A percentile compares a stretch with the other conserved stretches of the same genome.
Evolutionary conservation across 2,797 vertebrate species (phyloP).

Genomic region (Spea hammondii): DNA sequence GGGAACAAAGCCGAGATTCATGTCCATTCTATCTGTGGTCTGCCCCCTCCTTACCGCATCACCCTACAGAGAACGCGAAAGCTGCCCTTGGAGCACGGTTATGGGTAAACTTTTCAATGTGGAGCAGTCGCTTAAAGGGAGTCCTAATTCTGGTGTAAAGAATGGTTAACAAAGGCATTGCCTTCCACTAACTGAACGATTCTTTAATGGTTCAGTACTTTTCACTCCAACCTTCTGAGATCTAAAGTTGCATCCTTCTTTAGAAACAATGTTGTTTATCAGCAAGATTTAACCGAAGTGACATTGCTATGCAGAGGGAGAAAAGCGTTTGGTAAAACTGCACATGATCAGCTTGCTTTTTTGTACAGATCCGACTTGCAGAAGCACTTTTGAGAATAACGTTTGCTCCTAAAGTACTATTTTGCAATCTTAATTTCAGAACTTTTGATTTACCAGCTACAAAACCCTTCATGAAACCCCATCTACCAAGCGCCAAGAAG

Average conservation of each 20-base stretch:
- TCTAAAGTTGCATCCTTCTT: not conserved
- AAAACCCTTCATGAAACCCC: no score
- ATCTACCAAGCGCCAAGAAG: no score
- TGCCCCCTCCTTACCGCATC: constrained; percentile 48
- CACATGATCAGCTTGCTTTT: no score
- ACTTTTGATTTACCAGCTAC: no score
- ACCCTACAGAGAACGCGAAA: constrained; percentile 52
- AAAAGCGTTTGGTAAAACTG: no score
- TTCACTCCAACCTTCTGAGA: not conserved
- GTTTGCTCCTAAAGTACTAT: no score
- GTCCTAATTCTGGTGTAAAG: not conserved
- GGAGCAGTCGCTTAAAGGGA: constrained; percentile 42
- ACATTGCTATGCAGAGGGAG: no score
- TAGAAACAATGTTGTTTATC: no score
- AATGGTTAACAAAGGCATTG: not conserved
- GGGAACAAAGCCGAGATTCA: constrained; percentile 71
- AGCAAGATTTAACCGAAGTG: no score
- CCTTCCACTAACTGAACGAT: constrained; percentile 1
- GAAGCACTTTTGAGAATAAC: no score
- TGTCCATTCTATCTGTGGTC: constrained; percentile 57
- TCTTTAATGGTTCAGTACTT: not conserved
- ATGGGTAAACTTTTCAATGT: constrained; percentile 48
- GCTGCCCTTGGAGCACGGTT: constrained; percentile 31
- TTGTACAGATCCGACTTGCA: no score
- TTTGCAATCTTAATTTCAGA: no score